These are phyloP conservation scores for Drepanosiphum platanoidis DNA, from an alignment of 2,888 invertebrate species.

Conservation along the genomic window DNA sequence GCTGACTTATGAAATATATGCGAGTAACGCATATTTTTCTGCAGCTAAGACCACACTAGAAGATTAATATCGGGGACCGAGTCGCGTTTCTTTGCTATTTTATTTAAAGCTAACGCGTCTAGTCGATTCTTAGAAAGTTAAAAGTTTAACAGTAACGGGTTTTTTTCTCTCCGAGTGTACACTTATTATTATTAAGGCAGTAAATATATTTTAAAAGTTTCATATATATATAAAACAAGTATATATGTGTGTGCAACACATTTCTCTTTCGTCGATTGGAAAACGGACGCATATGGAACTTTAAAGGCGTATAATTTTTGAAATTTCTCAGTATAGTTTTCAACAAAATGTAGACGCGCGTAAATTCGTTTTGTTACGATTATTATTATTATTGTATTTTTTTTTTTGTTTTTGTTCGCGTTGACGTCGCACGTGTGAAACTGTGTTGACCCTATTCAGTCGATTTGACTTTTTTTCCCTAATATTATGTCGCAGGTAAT, in stretches of 20 bases:
- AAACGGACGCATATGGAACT: not conserved
- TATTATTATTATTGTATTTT: too few species aligned
- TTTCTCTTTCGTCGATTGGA: not conserved
- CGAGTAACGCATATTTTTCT: not conserved
- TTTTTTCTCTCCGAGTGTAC: too few species aligned
- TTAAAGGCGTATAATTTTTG: not conserved
- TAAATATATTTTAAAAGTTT: not conserved
- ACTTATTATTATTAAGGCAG: too few species aligned
- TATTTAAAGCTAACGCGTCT: too few species aligned
- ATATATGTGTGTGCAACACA: not conserved
- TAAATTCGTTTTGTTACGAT: too few species aligned
- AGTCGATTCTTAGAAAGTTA: too few species aligned
- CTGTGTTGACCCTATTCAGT: not conserved
- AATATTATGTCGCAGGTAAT: not conserved
- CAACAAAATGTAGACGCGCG: not conserved
- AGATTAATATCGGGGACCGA: not conserved
- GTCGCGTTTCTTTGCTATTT: not conserved
- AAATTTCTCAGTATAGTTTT: not conserved
- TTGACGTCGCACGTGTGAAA: not conserved
- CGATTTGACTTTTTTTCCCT: slow-evolving; percentile 8
- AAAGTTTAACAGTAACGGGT: too few species aligned
- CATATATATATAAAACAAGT: too few species aligned
- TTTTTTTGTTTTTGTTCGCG: not conserved
- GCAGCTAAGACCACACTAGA: not conserved
- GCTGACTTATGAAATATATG: not conserved